Evolutionary conservation across 1,140 invertebrate species (phyloP).

Genomic region (Venturia canescens): DNA sequence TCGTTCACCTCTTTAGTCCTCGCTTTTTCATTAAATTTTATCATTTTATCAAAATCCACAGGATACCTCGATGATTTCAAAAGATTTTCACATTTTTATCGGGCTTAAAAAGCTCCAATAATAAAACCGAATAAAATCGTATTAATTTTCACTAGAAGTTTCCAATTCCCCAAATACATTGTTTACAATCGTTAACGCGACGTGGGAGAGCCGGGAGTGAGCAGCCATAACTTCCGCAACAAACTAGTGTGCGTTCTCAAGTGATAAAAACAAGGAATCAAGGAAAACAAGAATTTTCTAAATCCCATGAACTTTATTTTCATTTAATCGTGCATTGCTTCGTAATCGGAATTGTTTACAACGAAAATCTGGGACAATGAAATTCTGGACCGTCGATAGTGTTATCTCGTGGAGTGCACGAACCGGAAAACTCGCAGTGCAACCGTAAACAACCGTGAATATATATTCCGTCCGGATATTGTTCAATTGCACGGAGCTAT

Average conservation of each 20-base stretch:
- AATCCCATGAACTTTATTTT: too few species aligned
- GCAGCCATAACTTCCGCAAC: too few species aligned
- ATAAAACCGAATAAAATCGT: too few species aligned
- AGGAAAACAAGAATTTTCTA: too few species aligned
- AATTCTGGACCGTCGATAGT: slow-evolving; percentile 1
- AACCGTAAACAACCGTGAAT: background rate
- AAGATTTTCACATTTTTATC: background rate
- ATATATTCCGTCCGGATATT: background rate
- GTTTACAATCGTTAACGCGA: too few species aligned
- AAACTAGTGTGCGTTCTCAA: too few species aligned
- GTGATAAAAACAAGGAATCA: too few species aligned
- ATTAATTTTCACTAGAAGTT: too few species aligned
- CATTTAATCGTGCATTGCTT: background rate
- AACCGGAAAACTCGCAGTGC: slow-evolving; percentile 12
- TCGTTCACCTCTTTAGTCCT: slow-evolving; percentile 21
- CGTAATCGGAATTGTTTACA: background rate
- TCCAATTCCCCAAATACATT: too few species aligned
- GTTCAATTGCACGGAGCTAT: background rate
- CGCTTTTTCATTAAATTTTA: background rate
- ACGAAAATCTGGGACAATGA: slow-evolving; percentile 12
- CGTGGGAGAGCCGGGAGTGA: too few species aligned
- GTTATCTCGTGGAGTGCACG: slow-evolving; percentile 25
- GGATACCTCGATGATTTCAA: background rate
- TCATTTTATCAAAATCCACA: background rate
- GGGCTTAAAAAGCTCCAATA: too few species aligned